These are phyloP conservation scores for Eleginops maclovinus DNA, from an alignment of 2,113 vertebrate genomes.

Conservation along the genomic window DNA sequence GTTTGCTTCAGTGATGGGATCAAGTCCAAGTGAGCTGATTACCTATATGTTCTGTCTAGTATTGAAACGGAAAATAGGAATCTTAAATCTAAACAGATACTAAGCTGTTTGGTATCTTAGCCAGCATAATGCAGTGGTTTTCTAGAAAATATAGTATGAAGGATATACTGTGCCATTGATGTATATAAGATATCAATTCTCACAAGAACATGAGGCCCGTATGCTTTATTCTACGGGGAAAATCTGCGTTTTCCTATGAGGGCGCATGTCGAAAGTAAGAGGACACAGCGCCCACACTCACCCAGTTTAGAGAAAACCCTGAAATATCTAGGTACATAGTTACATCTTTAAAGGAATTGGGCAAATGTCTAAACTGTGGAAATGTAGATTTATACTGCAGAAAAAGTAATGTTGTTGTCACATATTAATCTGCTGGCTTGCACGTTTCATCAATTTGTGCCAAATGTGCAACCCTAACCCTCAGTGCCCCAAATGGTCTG, in stretches of 20 bases:
- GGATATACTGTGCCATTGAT: no score
- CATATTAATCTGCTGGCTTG: background rate
- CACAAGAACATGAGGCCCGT: no score
- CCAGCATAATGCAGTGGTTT: background rate
- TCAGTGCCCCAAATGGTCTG: background rate
- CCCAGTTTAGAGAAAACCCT: no score
- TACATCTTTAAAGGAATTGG: background rate
- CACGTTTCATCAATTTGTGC: background rate
- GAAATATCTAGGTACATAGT: background rate
- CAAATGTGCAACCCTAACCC: background rate
- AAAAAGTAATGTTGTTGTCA: background rate
- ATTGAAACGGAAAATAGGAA: background rate
- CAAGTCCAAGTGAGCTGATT: constrained; percentile 3
- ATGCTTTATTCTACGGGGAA: no score
- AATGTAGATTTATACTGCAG: background rate
- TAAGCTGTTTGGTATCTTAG: background rate
- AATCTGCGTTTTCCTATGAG: no score
- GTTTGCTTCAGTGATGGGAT: constrained; percentile 4
- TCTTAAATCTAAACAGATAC: background rate
- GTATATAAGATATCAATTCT: no score
- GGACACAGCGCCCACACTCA: no score
- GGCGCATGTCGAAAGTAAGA: no score
- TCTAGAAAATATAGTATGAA: no score
- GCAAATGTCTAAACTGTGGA: background rate
- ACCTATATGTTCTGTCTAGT: background rate